These are phyloP conservation scores for Gymnoscopelus microlampas DNA, from an alignment of 2,797 vertebrate genomes.

Conservation along the genomic window DNA sequence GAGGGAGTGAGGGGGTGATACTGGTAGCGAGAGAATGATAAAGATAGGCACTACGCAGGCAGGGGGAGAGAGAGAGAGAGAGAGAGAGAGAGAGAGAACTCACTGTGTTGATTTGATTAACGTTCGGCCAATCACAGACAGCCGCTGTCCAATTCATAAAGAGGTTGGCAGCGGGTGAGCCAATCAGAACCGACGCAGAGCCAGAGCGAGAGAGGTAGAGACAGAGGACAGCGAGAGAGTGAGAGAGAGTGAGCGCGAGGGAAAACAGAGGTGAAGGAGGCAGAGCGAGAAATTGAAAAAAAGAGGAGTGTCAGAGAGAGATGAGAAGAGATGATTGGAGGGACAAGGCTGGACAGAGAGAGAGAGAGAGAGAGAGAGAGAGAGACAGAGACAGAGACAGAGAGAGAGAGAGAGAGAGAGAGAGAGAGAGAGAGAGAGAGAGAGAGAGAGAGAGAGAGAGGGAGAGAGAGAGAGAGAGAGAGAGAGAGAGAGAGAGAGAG, in stretches of 20 bases:
- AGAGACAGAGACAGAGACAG: not conserved
- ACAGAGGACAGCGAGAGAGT: constrained; percentile 16
- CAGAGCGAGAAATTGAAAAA: constrained; percentile 11
- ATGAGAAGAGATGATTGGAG: not conserved
- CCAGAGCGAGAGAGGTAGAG: constrained; percentile 14
- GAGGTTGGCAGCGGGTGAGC: constrained; percentile 54
- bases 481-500: constrained; percentile 2
- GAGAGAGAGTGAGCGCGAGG: constrained; percentile 19
- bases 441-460: not conserved
- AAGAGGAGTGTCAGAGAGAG: not conserved
- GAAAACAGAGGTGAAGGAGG: constrained; percentile 3
- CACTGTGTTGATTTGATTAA: constrained; percentile 62
- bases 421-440: not conserved
- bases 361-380: not conserved
- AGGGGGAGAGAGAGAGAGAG: constrained; percentile 9
- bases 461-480: not conserved
- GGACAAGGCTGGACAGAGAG: constrained; percentile 9
- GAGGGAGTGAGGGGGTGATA: constrained; percentile 40
- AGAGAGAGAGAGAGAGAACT: constrained; percentile 14
- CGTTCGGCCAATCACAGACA: constrained; percentile 66
- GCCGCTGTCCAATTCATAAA: constrained; percentile 76
- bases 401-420: not conserved
- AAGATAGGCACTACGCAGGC: constrained; percentile 2
- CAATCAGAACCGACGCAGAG: constrained; percentile 47
- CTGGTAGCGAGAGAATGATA: constrained; percentile 14